These are phyloP conservation scores for Drosophila suzukii DNA, from an alignment of 1,140 invertebrate species.

Conservation along the genomic window DNA sequence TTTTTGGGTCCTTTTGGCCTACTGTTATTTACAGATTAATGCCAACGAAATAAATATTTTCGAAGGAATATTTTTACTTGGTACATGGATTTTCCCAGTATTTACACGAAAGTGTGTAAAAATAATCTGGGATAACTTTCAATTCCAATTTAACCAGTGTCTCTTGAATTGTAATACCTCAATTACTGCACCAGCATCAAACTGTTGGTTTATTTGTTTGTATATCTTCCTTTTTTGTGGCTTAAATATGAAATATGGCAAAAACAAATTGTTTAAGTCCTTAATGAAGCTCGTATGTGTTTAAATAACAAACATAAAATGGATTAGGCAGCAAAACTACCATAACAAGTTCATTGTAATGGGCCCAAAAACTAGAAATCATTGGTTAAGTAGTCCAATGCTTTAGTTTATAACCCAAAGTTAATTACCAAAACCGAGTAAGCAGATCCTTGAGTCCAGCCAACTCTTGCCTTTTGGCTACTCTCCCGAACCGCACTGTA, in stretches of 20 bases:
- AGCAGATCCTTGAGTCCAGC: background rate
- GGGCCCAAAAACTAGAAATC: background rate
- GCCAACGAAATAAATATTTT: conserved; percentile 19
- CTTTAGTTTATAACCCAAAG: background rate
- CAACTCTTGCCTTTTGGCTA: background rate
- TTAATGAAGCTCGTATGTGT: no score
- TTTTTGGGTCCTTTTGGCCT: conserved; percentile 7
- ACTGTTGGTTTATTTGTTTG: no score
- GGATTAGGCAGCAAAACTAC: no score
- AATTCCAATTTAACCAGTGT: background rate
- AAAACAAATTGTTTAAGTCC: no score
- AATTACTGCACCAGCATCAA: no score
- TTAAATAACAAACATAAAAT: no score
- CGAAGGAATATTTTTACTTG: conserved; percentile 2
- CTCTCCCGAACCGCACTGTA: conserved; percentile 2
- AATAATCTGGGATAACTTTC: background rate
- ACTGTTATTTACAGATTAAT: conserved; percentile 22
- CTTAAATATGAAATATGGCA: no score
- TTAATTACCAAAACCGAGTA: background rate
- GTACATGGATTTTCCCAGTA: background rate
- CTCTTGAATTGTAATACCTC: background rate
- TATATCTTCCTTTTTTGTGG: background rate
- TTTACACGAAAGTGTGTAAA: background rate
- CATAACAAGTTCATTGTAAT: background rate
- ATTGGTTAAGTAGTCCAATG: background rate